These are phyloP conservation scores for Aphyosemion australe DNA, from an alignment of 2,113 vertebrate species.

Conservation along the genomic window DNA sequence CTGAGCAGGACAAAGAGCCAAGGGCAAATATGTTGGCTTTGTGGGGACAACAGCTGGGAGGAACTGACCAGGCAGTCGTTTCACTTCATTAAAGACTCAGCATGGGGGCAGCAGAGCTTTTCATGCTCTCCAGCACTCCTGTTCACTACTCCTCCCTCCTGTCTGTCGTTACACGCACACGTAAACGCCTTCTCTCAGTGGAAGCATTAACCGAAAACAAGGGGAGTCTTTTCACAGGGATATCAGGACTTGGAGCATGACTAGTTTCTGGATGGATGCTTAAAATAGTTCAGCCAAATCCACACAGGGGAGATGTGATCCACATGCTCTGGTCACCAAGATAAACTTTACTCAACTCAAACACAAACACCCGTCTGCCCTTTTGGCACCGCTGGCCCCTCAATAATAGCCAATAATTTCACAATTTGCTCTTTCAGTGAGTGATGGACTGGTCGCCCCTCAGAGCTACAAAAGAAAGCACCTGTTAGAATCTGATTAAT, in stretches of 20 bases:
- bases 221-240: neutral
- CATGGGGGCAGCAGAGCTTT: constrained; percentile 56
- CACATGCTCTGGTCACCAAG: neutral
- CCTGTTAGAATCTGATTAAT: constrained; percentile 74
- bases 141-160: constrained; percentile 37
- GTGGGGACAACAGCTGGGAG: constrained; percentile 70
- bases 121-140: constrained; percentile 34
- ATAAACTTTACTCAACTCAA: neutral
- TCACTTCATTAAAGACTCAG: constrained; percentile 77
- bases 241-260: neutral
- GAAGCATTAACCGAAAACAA: neutral
- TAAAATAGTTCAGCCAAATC: no score
- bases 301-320: neutral
- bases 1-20: constrained; percentile 60
- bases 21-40: constrained; percentile 71
- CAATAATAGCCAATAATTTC: constrained; percentile 52
- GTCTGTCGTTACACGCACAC: constrained; percentile 21
- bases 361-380: constrained; percentile 4
- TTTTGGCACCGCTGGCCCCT: constrained; percentile 25
- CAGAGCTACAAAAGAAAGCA: constrained; percentile 71
- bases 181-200: neutral
- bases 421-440: constrained; percentile 51
- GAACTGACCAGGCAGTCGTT: constrained; percentile 70
- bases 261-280: neutral
- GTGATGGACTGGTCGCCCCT: constrained; percentile 48